These are phyloP conservation scores for Apodemia mormo DNA, from an alignment of 2,888 invertebrate genomes.

Conservation along the genomic window DNA sequence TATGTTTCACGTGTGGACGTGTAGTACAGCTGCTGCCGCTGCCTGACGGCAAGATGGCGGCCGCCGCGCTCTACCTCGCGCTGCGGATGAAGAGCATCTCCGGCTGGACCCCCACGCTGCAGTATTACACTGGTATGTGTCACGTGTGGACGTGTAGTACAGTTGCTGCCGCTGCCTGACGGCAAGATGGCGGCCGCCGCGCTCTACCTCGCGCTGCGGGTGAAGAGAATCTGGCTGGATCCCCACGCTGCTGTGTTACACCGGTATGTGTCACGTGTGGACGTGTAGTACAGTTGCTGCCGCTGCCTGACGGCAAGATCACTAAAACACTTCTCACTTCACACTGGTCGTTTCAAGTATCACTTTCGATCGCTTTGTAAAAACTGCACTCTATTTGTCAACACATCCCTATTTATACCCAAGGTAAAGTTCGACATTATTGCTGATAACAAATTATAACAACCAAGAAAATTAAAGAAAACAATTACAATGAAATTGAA, in stretches of 20 bases:
- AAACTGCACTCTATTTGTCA: too few relatives aligned
- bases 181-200: conserved; percentile 3
- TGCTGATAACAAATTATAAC: too few relatives aligned
- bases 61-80: conserved; percentile 13
- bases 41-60: neutral
- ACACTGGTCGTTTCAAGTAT: too few relatives aligned
- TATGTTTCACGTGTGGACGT: neutral
- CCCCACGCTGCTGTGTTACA: conserved; percentile 3
- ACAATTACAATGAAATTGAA: too few relatives aligned
- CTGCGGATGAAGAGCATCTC: conserved; percentile 8
- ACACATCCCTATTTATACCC: too few relatives aligned
- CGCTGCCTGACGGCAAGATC: neutral
- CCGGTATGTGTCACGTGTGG: neutral
- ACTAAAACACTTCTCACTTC: too few relatives aligned
- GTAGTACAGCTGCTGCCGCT: too few relatives aligned
- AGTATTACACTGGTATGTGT: conserved; percentile 7
- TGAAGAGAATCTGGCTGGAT: conserved; percentile 9
- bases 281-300: too few relatives aligned
- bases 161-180: neutral
- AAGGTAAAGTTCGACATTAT: too few relatives aligned
- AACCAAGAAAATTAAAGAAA: too few relatives aligned
- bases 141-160: too few relatives aligned
- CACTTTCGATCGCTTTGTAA: too few relatives aligned
- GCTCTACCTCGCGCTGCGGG: conserved; percentile 9
- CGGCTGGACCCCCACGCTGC: conserved; percentile 10